Evolutionary conservation across 2,888 invertebrate genomes (phyloP), one percentile per base, ranked within the genome.

Genomic region (Sipha maydis): DNA sequence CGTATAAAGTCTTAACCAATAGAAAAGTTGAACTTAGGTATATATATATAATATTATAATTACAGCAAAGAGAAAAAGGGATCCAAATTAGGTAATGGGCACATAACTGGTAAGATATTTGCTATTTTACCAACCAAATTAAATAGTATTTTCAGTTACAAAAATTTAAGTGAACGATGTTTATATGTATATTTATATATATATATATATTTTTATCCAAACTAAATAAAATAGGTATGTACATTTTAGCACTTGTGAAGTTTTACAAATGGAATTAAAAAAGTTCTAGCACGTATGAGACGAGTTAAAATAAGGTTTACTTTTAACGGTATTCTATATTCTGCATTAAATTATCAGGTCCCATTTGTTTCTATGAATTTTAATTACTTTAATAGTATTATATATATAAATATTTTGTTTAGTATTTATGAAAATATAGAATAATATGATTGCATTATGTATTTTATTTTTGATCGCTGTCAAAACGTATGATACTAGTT

Each of bases 381-480:
- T 3, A 61, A 56, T 34, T 67, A 48, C 48, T 48, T 67, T 75
- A 56, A 67, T 28, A 61, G 67, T 85, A 11, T 41, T 9, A 41
- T 11, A 11, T 41, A 11, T 77, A 8, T 67, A 85, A 67, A 76
- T 85, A 11, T 77, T 67, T 77, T 76, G 9, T 69, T 28, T 25
- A 69, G 0, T 77, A n/a, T n/a, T 85, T 69, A 77, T 78, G 17
- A 19, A 77, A 78, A 34, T 41, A 61, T 61, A 61, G 11, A 41
- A 41, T 25, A 21, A 48, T 61, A 21, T 61, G 61, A 25, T 5
- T 21, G 19, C 25, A 21, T 54, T 54, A 54, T 61, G 21, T 2
- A 41, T 85, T 67, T 85, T 84, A 67, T 77, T 41, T 31, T 31
- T 77, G 11, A 31, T 85, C 19, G 28, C 61, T 85, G 69, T 85